These are phyloP conservation scores for Furcula furcula DNA, from an alignment of 2,888 invertebrate species.

Conservation along the genomic window DNA sequence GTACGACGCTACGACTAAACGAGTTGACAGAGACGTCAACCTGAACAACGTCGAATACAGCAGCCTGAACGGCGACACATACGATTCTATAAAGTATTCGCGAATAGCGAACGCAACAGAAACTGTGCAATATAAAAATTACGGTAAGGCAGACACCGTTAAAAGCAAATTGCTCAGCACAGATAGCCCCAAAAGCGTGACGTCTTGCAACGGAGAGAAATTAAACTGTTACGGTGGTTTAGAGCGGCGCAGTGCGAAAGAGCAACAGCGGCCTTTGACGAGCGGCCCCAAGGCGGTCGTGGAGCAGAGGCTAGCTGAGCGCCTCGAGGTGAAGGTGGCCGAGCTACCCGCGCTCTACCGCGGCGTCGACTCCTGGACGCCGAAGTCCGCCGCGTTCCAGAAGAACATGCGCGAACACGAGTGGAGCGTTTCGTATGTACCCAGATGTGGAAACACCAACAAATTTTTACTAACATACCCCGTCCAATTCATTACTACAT, in stretches of 20 bases:
- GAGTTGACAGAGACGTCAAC: constrained; percentile 71
- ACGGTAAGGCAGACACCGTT: constrained; percentile 75
- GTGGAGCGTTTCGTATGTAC: constrained; percentile 82
- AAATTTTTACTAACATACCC: constrained; percentile 45
- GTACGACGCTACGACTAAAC: constrained; percentile 62
- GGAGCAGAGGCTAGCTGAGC: constrained; percentile 74
- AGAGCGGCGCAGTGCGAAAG: constrained; percentile 62
- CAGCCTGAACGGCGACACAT: constrained; percentile 71
- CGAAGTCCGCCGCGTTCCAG: constrained; percentile 84
- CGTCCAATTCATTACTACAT: constrained; percentile 10
- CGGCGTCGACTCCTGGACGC: constrained; percentile 88
- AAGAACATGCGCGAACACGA: constrained; percentile 81
- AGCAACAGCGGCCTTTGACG: constrained; percentile 62
- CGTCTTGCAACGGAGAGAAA: constrained; percentile 74
- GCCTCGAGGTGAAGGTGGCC: constrained; percentile 77
- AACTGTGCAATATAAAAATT: constrained; percentile 76
- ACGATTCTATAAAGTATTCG: constrained; percentile 79
- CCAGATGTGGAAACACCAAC: constrained; percentile 19
- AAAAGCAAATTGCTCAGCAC: constrained; percentile 76
- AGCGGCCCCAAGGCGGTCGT: constrained; percentile 70
- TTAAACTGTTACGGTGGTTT: constrained; percentile 59
- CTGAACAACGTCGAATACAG: constrained; percentile 70
- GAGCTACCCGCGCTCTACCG: constrained; percentile 87
- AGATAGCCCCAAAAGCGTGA: constrained; percentile 76
- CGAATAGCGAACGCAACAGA: constrained; percentile 76